Base-by-base conservation (phyloP, 2,797 vertebrate genomes). In the Carapus acus region DNA sequence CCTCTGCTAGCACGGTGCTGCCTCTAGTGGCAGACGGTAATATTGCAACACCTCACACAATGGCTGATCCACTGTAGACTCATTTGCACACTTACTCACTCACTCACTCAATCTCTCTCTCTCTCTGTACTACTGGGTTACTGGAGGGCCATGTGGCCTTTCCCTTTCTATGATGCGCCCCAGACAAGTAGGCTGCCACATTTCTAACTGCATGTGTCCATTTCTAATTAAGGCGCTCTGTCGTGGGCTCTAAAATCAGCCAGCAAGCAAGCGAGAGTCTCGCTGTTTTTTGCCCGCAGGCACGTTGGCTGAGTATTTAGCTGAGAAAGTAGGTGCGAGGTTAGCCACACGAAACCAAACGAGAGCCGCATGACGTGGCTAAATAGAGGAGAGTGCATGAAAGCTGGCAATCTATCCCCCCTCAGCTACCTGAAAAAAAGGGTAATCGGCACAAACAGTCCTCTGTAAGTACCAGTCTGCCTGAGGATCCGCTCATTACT, bases 291-390 rank as follows among this genome's bases (percentile, higher is more conserved):
- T 49, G 17, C 3, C 41, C n/a, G 22, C 23, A 27, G 24, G 24
- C 5, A 27, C 5, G 4, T 27, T 27, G 4, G 24, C 9, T 27
- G 24, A 5, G n/a, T 1, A 43, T 62, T 54, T 45, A 51, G 46
- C 20, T 23, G 8, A 43, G 58, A 59, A 46, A 59, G 62, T 44
- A 73, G 52, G 53, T 70, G 57, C 43, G 22, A 47, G 36, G 43
- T 22, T 4, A 43, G 29, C 69, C 78, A 73, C 71, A 71, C 72
- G n/a, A 72, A 70, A 69, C 65, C 2, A 6, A 41, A 8, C 18
- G 51, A 55, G 16, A 4, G 23, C 19, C 43, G 23, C 22, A 16
- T 54, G 66, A 68, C 33, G 43, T 52, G 48, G 16, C 46, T 23
- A 48, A 74, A 54, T 57, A 71, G 19, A 65, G 58, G 58, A 74